These are phyloP conservation scores for Leucophora obtusa DNA, from an alignment of 2,888 invertebrate species.

Conservation along the genomic window DNA sequence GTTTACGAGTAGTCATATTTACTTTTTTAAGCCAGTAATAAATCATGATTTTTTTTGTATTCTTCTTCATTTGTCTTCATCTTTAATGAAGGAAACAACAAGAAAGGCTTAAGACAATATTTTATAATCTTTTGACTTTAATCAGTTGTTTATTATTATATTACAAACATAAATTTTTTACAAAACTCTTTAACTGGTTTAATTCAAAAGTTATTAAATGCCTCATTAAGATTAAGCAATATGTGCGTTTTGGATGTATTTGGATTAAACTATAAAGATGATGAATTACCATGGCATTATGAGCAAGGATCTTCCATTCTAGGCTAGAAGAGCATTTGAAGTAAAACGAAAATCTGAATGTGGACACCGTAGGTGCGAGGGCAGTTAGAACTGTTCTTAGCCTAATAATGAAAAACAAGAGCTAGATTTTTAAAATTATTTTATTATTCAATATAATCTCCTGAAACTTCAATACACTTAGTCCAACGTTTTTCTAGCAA, in stretches of 20 bases:
- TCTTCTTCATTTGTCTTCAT: slow-evolving; percentile 48
- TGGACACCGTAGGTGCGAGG: too few species aligned
- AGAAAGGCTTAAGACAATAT: slow-evolving; percentile 42
- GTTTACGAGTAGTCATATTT: neutral
- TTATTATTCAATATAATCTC: too few species aligned
- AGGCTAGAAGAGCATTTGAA: too few species aligned
- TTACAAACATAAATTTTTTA: slow-evolving; percentile 18
- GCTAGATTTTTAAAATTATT: too few species aligned
- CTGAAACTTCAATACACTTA: too few species aligned
- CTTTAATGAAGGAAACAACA: slow-evolving; percentile 38
- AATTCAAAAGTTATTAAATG: slow-evolving; percentile 50
- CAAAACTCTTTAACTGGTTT: slow-evolving; percentile 39
- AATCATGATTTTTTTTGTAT: slow-evolving; percentile 33
- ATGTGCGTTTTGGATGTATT: neutral
- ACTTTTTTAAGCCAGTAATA: slow-evolving; percentile 37
- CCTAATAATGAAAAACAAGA: too few species aligned
- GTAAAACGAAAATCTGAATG: too few species aligned
- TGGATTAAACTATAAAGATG: neutral
- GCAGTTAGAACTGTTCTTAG: too few species aligned
- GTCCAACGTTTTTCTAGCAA: too few species aligned
- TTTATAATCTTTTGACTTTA: slow-evolving; percentile 49
- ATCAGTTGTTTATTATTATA: slow-evolving; percentile 45
- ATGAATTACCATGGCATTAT: too few species aligned
- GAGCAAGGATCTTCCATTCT: too few species aligned
- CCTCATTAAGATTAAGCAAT: slow-evolving; percentile 53